These are phyloP conservation scores for Poecilia picta DNA, from an alignment of 2,797 vertebrate species.

Conservation along the genomic window DNA sequence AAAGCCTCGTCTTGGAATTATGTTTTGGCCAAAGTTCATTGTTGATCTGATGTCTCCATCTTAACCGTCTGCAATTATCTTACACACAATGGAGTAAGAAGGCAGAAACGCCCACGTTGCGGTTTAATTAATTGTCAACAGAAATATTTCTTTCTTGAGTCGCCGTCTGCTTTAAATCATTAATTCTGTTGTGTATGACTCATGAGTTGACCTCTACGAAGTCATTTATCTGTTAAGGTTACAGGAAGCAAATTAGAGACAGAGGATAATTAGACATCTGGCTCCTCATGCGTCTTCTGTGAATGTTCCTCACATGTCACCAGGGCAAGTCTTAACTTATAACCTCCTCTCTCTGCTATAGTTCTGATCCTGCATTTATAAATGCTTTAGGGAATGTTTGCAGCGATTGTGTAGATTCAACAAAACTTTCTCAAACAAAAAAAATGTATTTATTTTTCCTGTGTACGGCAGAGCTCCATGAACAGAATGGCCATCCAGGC, in stretches of 20 bases:
- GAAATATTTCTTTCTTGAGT: constrained; percentile 30
- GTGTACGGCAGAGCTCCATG: constrained; percentile 89
- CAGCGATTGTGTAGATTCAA: not conserved
- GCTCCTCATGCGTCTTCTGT: not conserved
- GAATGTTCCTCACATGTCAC: not conserved
- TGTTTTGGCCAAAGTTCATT: constrained; percentile 25
- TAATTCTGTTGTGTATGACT: constrained; percentile 7
- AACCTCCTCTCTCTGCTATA: not conserved
- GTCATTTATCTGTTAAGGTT: constrained; percentile 13
- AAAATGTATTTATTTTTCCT: not conserved
- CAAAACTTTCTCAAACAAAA: not conserved
- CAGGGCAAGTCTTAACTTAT: constrained; percentile 3
- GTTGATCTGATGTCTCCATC: constrained; percentile 23
- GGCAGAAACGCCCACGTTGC: constrained; percentile 4
- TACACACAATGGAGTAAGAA: constrained; percentile 3
- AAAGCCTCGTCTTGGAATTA: constrained; percentile 5
- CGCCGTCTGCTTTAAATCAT: constrained; percentile 18
- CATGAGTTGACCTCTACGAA: not conserved
- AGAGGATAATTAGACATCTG: not conserved
- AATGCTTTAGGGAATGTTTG: not conserved
- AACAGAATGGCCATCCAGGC: constrained; percentile 98
- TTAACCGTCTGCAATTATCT: constrained; percentile 1
- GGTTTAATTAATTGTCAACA: constrained; percentile 16
- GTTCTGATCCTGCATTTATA: not conserved
- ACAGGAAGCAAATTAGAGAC: constrained; percentile 19